These are phyloP conservation scores for Artibeus jamaicensis DNA, from an alignment of 2,797 vertebrate genomes.

Conservation along the genomic window DNA sequence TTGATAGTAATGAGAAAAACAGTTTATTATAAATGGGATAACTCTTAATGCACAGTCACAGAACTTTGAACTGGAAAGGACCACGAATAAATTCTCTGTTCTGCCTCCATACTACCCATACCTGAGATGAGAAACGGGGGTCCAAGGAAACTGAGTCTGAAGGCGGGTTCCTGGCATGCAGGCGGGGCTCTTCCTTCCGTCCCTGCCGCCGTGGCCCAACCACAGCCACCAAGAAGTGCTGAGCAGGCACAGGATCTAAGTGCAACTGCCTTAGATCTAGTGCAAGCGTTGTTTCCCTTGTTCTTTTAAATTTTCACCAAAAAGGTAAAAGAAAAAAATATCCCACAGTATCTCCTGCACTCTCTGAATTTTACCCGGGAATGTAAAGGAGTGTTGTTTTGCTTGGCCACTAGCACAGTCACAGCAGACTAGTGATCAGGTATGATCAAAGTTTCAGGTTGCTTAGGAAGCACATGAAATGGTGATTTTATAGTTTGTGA, in stretches of 20 bases:
- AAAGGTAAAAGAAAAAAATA: not conserved
- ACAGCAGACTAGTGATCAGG: not conserved
- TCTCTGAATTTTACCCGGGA: not conserved
- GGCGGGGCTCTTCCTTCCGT: not conserved
- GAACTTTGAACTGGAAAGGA: conserved; percentile 14
- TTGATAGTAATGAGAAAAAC: not conserved
- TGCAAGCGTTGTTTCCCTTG: not conserved
- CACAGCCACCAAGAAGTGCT: not conserved
- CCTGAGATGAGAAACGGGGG: not conserved
- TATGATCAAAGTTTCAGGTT: not conserved
- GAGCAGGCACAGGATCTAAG: not conserved
- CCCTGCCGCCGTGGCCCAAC: not conserved
- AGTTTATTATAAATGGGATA: not conserved
- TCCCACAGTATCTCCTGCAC: not conserved
- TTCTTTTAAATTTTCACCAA: not conserved
- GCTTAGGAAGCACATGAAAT: not conserved
- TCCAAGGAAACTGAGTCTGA: not conserved
- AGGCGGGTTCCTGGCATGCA: not conserved
- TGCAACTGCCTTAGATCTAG: not conserved
- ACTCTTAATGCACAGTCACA: not conserved
- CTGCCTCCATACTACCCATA: accelerated
- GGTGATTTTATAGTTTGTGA: not conserved
- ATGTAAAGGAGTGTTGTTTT: not conserved
- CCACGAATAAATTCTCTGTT: not conserved
- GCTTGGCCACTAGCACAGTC: not conserved